Percentiles rank a stretch among this genome's conserved stretches.
Evolutionary conservation across 2,888 invertebrate species (phyloP).

Genomic region (Nomada flava): DNA sequence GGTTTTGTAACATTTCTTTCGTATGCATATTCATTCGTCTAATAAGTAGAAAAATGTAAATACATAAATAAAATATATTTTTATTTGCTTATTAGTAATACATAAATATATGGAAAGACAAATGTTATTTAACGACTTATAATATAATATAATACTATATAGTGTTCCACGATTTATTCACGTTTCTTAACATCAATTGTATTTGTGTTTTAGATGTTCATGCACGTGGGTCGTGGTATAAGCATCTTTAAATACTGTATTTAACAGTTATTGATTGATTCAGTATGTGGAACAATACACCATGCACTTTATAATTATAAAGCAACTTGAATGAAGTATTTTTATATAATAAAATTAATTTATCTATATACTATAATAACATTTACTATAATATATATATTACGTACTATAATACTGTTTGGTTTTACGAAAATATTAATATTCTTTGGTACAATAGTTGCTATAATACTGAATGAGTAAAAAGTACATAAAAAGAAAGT

Average conservation of each 20-base stretch:
- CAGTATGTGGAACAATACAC: constrained; percentile 41
- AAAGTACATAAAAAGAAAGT: neutral
- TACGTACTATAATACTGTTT: constrained; percentile 34
- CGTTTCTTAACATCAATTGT: constrained; percentile 35
- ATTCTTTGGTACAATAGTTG: constrained; percentile 58
- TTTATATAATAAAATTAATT: constrained; percentile 44
- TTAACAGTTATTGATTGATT: constrained; percentile 30
- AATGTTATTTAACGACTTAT: constrained; percentile 45
- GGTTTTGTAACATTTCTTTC: neutral
- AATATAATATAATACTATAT: constrained; percentile 33
- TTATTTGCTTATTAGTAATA: constrained; percentile 64
- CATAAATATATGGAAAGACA: constrained; percentile 67
- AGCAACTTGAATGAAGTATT: constrained; percentile 30
- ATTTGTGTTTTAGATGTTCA: constrained; percentile 18
- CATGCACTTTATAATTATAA: constrained; percentile 49
- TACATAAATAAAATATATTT: constrained; percentile 33
- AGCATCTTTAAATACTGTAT: constrained; percentile 22
- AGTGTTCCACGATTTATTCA: constrained; percentile 26
- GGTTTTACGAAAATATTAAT: constrained; percentile 47
- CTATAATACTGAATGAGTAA: constrained; percentile 17
- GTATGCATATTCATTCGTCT: too few species aligned
- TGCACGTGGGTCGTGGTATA: constrained; percentile 17
- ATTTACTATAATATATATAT: neutral
- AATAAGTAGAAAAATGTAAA: neutral
- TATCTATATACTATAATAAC: constrained; percentile 20